Conservation (phyloP, 2,888 invertebrate species). For the Drosophila borealis region DNA sequence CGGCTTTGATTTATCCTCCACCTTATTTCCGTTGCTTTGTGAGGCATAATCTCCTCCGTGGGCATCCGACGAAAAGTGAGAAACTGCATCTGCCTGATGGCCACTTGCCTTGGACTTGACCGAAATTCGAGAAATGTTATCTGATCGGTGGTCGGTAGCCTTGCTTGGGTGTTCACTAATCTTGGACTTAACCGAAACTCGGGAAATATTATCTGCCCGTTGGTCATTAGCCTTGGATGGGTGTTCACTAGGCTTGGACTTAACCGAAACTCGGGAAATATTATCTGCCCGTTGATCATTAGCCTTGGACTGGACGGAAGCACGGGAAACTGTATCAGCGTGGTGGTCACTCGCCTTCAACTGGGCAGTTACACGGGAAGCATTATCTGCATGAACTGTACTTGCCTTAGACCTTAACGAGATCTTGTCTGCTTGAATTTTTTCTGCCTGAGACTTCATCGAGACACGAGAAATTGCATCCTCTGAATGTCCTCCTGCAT, state of each 20-base stretch:
- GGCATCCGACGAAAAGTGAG: no score
- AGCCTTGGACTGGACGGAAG: conserved; percentile 21
- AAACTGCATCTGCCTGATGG: no score
- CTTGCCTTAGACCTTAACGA: conserved; percentile 9
- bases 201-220: conserved; percentile 18
- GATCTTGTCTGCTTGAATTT: not conserved
- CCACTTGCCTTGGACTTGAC: not conserved
- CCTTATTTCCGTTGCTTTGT: not conserved
- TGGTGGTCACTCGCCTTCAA: not conserved
- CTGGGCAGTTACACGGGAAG: conserved; percentile 1
- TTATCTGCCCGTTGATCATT: conserved; percentile 4
- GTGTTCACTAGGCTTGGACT: not conserved
- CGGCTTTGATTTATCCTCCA: not conserved
- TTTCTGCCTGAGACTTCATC: not conserved
- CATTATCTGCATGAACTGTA: conserved; percentile 2
- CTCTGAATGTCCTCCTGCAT: not conserved
- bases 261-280: conserved; percentile 6
- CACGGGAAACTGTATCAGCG: conserved; percentile 10
- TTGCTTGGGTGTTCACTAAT: not conserved
- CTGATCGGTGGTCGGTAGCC: not conserved
- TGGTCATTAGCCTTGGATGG: not conserved
- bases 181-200: not conserved
- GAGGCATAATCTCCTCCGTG: not conserved
- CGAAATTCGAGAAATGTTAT: not conserved
- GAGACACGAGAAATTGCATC: conserved; percentile 2